phyloP scores from a whole-genome alignment of 2,113 vertebrate genomes.

The Microtus ochrogaster region DNA sequence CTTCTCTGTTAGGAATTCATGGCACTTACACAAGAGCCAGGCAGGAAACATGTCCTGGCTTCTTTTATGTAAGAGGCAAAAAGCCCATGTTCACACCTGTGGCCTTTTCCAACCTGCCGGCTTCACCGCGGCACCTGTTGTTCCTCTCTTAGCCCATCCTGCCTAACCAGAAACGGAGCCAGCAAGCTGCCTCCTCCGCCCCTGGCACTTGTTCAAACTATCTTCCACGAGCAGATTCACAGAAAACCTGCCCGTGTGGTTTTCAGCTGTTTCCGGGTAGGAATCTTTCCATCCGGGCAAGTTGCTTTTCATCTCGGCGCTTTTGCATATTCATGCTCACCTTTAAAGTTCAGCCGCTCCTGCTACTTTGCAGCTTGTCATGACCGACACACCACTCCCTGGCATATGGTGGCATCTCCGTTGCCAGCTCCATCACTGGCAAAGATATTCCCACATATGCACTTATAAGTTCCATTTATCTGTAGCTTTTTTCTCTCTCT shows the following conservation, averaged over 20 bases:
- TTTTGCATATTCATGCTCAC: not conserved
- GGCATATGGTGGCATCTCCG: rapidly evolving
- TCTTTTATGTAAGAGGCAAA: not conserved
- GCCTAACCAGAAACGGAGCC: not conserved
- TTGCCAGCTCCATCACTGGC: not conserved
- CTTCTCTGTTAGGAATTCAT: not conserved
- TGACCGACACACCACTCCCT: not conserved
- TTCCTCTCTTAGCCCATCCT: not conserved
- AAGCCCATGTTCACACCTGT: rapidly evolving
- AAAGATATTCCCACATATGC: rapidly evolving
- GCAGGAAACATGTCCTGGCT: not conserved
- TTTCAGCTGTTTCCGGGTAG: not conserved
- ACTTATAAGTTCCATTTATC: not conserved
- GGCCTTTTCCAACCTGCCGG: not conserved
- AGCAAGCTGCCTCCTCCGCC: not conserved
- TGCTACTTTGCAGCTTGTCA: not conserved
- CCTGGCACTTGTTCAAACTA: not conserved
- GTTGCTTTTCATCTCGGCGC: not conserved
- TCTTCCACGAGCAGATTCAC: not conserved
- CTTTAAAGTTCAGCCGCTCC: slow-evolving; percentile 38
- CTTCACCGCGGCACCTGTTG: not conserved
- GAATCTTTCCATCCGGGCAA: not conserved
- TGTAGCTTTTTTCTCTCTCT: not conserved
- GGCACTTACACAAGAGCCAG: not conserved
- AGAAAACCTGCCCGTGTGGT: not conserved